Evolutionary conservation across 1,140 invertebrate genomes (phyloP).

Genomic region (Cephus cinctus): DNA sequence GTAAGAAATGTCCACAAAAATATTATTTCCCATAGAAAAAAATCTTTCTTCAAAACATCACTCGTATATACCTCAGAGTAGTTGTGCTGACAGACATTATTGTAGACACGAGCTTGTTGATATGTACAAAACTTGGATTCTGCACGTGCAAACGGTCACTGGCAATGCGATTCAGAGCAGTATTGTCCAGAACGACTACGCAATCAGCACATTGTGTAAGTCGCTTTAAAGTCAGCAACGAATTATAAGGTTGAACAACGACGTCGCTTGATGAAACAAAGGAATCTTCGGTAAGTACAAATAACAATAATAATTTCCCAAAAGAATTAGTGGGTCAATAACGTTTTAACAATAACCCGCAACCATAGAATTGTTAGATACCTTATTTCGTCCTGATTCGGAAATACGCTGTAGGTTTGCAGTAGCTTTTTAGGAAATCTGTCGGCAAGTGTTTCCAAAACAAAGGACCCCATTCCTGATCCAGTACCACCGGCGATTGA

Average conservation of each 20-base stretch:
- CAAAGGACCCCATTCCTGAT: conserved; percentile 96
- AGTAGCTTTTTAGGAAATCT: conserved; percentile 97
- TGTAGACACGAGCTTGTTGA: conserved; percentile 97
- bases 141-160: conserved; percentile 92
- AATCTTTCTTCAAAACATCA: no score
- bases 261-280: conserved; percentile 75
- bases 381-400: conserved; percentile 96
- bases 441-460: conserved; percentile 89
- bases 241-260: conserved; percentile 99
- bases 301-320: no score
- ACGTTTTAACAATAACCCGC: no score
- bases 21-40: no score
- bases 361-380: no score
- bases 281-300: no score
- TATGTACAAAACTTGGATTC: conserved; percentile 95
- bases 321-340: no score
- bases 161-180: conserved; percentile 95
- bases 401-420: conserved; percentile 99
- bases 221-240: conserved; percentile 90
- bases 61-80: conserved; percentile 76
- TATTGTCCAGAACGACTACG: conserved; percentile 98
- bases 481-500: conserved; percentile 99
- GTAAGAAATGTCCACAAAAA: no score
- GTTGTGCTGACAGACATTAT: conserved; percentile 98
- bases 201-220: conserved; percentile 96